Conservation (phyloP, 2,113 vertebrate genomes). For the Tretioscincus oriximinensis region DNA sequence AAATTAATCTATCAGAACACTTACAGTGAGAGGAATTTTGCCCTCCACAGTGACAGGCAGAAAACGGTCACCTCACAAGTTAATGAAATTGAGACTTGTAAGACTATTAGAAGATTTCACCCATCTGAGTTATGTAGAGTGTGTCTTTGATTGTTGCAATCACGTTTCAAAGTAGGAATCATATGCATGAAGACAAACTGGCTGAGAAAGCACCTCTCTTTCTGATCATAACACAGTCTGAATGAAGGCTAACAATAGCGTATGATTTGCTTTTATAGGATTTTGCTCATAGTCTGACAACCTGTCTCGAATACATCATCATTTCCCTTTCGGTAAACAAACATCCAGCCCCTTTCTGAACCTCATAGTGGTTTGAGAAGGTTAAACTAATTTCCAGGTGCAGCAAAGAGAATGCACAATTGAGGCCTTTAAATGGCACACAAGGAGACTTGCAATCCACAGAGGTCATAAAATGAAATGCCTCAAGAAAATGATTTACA, state of each 20-base stretch:
- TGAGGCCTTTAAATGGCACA: background rate
- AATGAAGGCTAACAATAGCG: slow-evolving; percentile 43
- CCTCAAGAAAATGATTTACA: background rate
- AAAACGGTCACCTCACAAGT: slow-evolving; percentile 52
- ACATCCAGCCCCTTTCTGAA: slow-evolving; percentile 51
- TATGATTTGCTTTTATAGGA: slow-evolving; percentile 38
- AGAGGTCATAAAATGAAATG: background rate
- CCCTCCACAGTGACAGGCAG: slow-evolving; percentile 51
- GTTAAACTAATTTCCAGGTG: slow-evolving; percentile 55
- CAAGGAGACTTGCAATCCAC: background rate
- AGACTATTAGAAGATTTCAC: slow-evolving; percentile 55
- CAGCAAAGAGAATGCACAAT: slow-evolving; percentile 7
- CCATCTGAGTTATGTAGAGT: slow-evolving; percentile 62
- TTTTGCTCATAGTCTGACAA: slow-evolving; percentile 20
- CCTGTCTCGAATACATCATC: slow-evolving; percentile 50
- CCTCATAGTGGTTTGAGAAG: slow-evolving; percentile 55
- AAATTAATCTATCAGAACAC: slow-evolving; percentile 53
- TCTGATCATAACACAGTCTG: slow-evolving; percentile 38
- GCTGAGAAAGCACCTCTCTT: slow-evolving; percentile 26
- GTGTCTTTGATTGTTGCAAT: slow-evolving; percentile 43
- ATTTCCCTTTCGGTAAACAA: slow-evolving; percentile 56
- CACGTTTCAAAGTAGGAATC: slow-evolving; percentile 52
- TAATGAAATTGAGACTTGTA: slow-evolving; percentile 62
- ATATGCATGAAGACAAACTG: slow-evolving; percentile 15
- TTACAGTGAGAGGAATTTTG: slow-evolving; percentile 57